These are phyloP conservation scores for Halichoerus grypus DNA, from an alignment of 2,113 vertebrate genomes.

Conservation along the genomic window DNA sequence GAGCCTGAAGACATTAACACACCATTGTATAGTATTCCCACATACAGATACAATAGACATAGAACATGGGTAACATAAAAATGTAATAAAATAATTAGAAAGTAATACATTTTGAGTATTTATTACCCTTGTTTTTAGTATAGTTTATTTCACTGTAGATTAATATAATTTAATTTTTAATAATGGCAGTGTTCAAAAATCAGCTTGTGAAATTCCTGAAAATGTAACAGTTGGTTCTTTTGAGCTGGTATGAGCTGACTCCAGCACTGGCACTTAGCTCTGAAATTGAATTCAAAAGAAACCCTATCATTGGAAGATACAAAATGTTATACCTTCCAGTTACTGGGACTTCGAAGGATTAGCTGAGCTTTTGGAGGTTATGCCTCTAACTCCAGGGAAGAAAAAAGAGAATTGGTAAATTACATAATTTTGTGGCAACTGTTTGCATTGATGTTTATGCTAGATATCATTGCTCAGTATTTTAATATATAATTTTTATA, in stretches of 20 bases:
- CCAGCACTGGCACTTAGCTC: neutral
- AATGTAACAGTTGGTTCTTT: neutral
- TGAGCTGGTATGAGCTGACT: neutral
- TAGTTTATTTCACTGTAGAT: neutral
- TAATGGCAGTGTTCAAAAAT: neutral
- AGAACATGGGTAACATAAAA: neutral
- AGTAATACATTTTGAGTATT: neutral
- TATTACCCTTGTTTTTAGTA: neutral
- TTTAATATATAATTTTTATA: neutral
- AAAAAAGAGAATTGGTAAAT: neutral
- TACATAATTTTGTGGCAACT: neutral
- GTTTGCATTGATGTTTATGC: neutral
- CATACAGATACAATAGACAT: neutral
- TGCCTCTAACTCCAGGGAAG: neutral
- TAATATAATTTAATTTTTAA: neutral
- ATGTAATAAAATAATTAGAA: neutral
- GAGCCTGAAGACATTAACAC: neutral
- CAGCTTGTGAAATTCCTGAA: neutral
- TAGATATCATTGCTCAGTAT: neutral
- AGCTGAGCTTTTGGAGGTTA: neutral
- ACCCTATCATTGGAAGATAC: neutral
- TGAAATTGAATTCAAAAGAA: neutral
- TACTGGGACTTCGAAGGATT: neutral
- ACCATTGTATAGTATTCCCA: neutral
- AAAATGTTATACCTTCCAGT: neutral